Evolutionary conservation across 2,113 vertebrate species (phyloP).

Genomic region (Rhipidura dahli): DNA sequence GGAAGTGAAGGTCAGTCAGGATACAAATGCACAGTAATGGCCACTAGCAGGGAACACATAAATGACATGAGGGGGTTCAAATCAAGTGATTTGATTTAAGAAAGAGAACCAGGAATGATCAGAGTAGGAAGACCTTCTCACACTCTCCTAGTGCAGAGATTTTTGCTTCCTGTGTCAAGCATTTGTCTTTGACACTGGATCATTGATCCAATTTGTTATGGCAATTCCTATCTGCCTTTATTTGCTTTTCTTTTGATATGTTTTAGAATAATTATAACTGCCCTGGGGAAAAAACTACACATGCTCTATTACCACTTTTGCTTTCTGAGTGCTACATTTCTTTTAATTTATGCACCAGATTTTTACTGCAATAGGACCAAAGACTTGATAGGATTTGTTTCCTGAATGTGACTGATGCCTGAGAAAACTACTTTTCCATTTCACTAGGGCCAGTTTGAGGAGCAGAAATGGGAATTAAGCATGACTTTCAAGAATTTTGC

Average conservation of each 20-base stretch:
- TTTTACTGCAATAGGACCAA: background rate
- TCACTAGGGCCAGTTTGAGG: background rate
- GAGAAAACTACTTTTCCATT: background rate
- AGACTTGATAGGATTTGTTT: background rate
- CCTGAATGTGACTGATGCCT: background rate
- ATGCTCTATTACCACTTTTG: background rate
- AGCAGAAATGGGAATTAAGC: background rate
- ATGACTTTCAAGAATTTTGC: background rate
- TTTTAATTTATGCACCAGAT: background rate
- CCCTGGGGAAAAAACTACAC: background rate
- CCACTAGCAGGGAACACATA: background rate
- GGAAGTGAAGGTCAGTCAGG: background rate
- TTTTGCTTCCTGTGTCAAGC: background rate
- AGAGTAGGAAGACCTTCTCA: background rate
- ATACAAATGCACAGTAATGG: background rate
- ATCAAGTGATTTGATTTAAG: background rate
- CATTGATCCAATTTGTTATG: background rate
- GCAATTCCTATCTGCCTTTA: background rate
- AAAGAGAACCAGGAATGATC: background rate
- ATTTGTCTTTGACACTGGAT: background rate
- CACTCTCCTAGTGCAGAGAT: background rate
- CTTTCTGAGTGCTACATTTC: background rate
- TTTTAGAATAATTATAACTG: background rate
- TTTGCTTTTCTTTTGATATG: background rate
- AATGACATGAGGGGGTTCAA: background rate